Evolutionary conservation across 2,797 vertebrate genomes (phyloP).

Genomic region (Tangara arthus): DNA sequence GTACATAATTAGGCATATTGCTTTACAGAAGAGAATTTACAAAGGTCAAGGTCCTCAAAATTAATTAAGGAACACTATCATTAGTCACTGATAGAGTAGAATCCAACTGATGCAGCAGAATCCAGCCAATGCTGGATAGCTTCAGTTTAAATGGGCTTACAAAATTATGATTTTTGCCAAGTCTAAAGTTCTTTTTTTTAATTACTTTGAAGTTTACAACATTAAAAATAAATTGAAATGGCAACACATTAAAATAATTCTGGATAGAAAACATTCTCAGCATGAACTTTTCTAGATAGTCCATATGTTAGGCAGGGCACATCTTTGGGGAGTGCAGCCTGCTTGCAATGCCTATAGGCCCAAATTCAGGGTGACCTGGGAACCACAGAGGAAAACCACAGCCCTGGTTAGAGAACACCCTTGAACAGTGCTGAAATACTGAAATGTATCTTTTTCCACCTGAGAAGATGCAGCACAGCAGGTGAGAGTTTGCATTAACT

Average conservation of each 20-base stretch:
- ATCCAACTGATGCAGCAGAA: conserved; percentile 32
- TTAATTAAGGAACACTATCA: conserved; percentile 54
- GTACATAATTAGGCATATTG: conserved; percentile 63
- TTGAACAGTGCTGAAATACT: not conserved
- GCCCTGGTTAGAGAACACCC: not conserved
- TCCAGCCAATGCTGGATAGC: not conserved
- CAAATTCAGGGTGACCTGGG: not conserved
- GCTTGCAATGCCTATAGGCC: no score
- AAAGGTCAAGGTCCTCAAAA: conserved; percentile 61
- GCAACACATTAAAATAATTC: not conserved
- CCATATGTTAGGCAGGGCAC: not conserved
- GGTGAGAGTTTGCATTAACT: not conserved
- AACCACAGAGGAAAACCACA: not conserved
- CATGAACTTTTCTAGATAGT: not conserved
- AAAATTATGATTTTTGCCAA: not conserved
- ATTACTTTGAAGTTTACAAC: not conserved
- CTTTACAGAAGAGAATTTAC: conserved; percentile 62
- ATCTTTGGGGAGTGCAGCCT: not conserved
- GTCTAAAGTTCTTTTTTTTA: not conserved
- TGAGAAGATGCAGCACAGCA: not conserved
- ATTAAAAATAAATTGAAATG: conserved; percentile 2
- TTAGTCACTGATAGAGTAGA: conserved; percentile 16
- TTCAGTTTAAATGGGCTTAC: not conserved
- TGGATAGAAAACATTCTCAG: not conserved
- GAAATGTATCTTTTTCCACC: not conserved